A percentile compares a stretch with the other conserved stretches of the same genome.
Conservation (phyloP, 2,888 invertebrate genomes). For the Acrobeloides nanus region DNA sequence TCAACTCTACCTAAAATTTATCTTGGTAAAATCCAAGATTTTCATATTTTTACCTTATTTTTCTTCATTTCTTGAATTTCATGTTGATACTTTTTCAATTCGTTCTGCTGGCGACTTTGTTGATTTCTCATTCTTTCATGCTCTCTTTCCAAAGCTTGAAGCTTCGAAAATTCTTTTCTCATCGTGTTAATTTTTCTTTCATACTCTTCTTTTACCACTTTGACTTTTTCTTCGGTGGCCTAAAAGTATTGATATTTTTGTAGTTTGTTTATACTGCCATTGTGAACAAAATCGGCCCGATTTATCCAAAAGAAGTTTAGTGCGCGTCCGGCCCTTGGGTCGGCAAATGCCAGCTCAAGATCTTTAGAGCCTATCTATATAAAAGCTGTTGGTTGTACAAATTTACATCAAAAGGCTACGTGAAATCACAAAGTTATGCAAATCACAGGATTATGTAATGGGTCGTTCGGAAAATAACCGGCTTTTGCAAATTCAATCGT, state of each 20-base stretch:
- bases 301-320: slow-evolving; percentile 13
- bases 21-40: too few relatives aligned
- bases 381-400: too few relatives aligned
- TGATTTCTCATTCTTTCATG: slow-evolving; percentile 72
- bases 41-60: slow-evolving; percentile 64
- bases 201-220: slow-evolving; percentile 72
- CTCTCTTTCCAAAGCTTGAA: slow-evolving; percentile 79
- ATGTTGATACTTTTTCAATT: slow-evolving; percentile 59
- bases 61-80: slow-evolving; percentile 68
- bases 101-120: slow-evolving; percentile 70
- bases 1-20: slow-evolving; percentile 61
- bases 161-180: slow-evolving; percentile 74
- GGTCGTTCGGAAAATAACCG: too few relatives aligned
- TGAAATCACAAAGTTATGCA: too few relatives aligned
- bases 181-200: slow-evolving; percentile 74
- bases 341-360: not conserved
- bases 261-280: slow-evolving; percentile 1
- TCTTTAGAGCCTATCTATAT: too few relatives aligned
- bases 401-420: too few relatives aligned
- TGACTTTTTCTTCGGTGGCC: slow-evolving; percentile 20
- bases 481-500: too few relatives aligned
- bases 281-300: not conserved
- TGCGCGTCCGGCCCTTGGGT: slow-evolving; percentile 26
- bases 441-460: too few relatives aligned
- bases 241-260: too few relatives aligned